Evolutionary conservation across 2,113 vertebrate species (phyloP), one percentile per base, ranked within the genome.

Genomic region (Vombatus ursinus): DNA sequence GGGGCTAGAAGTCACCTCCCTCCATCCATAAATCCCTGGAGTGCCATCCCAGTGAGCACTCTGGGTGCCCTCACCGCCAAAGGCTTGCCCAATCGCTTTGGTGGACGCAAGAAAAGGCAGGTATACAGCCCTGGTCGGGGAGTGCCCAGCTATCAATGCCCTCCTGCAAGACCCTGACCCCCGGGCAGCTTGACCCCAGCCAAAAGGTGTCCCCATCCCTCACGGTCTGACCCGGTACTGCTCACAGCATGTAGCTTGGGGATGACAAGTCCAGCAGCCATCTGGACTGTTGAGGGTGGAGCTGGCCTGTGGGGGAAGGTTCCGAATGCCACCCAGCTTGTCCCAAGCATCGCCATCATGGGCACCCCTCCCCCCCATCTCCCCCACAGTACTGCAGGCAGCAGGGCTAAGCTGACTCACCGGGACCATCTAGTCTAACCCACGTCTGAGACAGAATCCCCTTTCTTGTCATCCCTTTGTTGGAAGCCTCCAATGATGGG

Each of bases 1-100:
- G 51, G 89, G 94, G 91, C 97, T 93, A 98, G 92, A 31, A 14
- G 48, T 48, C 19, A 47, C 49, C 47, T 24, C 51, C 61, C 16
- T n/a, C 25, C 48, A 0, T 3, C 23, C 92, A 52, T 44, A 1
- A 25, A 44, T 2, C 48, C n/a, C 53, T 0, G 6, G 9, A 26
- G 24, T 53, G 48, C 47, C 37, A 37, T n/a, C 61, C 12, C 61
- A 77, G 16, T 16, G 12, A 37, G 37, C 68, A 8, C 68, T 44
- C 37, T 22, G 7, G 37, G 22, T 37, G 22, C 37, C 68, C 37
- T 44, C 31, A 5, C 37, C 44, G 68, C 6, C 37, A 16, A 77
- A 68, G n/a, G 37, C 31, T 77, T 22, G 16, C 68, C 68, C 37
- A 8, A 9, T 37, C 61, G 37, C 37, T 6, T 37, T 0, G 19